Percentiles rank a stretch among this genome's conserved stretches.
Evolutionary conservation across 2,888 invertebrate species (phyloP).

Genomic region (Octodonta nipae): DNA sequence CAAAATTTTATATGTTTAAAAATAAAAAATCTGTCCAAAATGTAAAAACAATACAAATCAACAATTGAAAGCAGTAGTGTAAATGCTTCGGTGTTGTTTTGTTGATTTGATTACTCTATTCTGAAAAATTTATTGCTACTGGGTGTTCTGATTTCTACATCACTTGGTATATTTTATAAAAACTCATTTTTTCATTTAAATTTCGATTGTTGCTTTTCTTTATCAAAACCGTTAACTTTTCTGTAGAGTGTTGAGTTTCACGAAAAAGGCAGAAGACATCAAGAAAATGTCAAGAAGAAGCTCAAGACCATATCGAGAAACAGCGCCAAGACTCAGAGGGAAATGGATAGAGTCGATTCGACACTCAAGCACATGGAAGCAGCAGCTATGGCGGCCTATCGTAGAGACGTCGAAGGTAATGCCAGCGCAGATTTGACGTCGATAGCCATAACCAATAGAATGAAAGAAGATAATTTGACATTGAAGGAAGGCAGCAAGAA

Average conservation of each 20-base stretch:
- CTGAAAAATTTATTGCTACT: too few species aligned
- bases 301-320: conserved; percentile 73
- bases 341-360: conserved; percentile 60
- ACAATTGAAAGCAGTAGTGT: too few species aligned
- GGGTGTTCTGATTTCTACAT: too few species aligned
- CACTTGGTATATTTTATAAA: too few species aligned
- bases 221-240: conserved; percentile 19
- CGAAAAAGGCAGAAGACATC: conserved; percentile 83
- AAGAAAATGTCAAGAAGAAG: conserved; percentile 78
- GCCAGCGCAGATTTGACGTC: conserved; percentile 44
- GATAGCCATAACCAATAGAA: conserved; percentile 34
- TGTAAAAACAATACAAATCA: too few species aligned
- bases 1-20: too few species aligned
- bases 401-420: conserved; percentile 66
- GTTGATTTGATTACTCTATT: too few species aligned
- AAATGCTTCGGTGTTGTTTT: too few species aligned
- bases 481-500: conserved; percentile 29
- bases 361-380: conserved; percentile 81
- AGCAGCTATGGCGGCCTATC: conserved; percentile 76
- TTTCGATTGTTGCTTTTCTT: conserved; percentile 3
- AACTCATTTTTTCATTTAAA: too few species aligned
- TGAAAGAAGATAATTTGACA: conserved; percentile 26
- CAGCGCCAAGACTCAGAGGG: conserved; percentile 66
- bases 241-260: conserved; percentile 86
- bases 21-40: too few species aligned